Base-by-base conservation (phyloP, 2,888 invertebrate genomes). In the Andrena chrysosceles region DNA sequence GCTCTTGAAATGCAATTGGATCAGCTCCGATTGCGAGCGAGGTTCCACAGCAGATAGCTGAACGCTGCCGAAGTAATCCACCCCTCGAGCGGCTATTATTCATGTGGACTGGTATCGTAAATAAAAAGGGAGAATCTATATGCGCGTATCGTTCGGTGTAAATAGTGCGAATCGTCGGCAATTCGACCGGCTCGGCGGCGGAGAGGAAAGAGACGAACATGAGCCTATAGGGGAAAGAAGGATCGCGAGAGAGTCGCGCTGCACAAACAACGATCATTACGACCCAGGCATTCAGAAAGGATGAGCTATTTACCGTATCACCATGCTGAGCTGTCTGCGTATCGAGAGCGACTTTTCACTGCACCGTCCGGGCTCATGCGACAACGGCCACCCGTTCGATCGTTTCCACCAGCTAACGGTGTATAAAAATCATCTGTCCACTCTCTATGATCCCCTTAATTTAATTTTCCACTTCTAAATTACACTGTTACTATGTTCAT, bases 271-370 rank as follows among this genome's bases (percentile, higher is more conserved):
- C 84, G 56, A 68, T 79, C 79, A 84, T 84, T 84, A 75, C n/a
- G n/a, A 84, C 72, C 79, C 72, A 77, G 62, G 74, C 69, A 76
- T 68, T 35, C 54, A 52, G 66, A 72, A 84, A 79, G 54, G 68
- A 79, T 62, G 67, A 49, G 56, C 66, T 71, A 77, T 89, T 91
- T 91, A 93, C 93, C 93, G 91, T 91, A 93, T 93, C 91, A 93
- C 93, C 93, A 93, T 93, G 87, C 92, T 91, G 90, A 92, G 91
- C 88, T 93, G 23, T 56, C 93, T 90, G 92, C 92, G 93, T 93
- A 92, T 68, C 63, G 82, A 93, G 92, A 91, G 86, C 91, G 90
- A 91, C 92, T 89, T 92, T 89, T 92, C 91, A 91, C 91, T 89
- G 90, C 88, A 89, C 90, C 42, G 87, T 83, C 89, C 84, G 86